Percentiles rank a stretch among this genome's conserved stretches.
These are phyloP conservation scores for Cuniculus paca DNA, from an alignment of 2,797 vertebrate genomes.

Conservation along the genomic window DNA sequence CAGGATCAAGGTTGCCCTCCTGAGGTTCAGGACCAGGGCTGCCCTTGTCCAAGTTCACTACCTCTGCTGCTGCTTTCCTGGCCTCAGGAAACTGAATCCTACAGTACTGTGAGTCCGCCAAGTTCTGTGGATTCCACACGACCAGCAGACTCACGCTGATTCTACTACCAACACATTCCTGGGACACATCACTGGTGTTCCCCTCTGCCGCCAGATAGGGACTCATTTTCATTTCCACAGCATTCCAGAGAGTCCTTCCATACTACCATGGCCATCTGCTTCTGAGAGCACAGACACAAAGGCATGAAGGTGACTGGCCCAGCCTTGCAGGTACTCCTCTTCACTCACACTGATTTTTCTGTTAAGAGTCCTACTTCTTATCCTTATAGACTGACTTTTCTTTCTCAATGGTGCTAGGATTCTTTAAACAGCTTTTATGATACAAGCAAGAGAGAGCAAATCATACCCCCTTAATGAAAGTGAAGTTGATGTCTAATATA, in stretches of 20 bases:
- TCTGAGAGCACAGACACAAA: neutral
- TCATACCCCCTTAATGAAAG: neutral
- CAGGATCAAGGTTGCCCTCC: neutral
- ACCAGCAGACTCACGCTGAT: neutral
- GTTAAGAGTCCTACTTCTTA: neutral
- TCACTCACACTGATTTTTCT: neutral
- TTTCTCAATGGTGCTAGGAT: neutral
- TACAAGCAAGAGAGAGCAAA: neutral
- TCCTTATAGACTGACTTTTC: neutral
- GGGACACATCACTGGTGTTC: neutral
- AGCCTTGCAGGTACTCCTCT: neutral
- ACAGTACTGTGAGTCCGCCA: neutral
- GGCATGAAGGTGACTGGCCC: neutral
- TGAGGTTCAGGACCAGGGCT: neutral
- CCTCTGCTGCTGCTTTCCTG: neutral
- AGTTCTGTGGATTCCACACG: neutral
- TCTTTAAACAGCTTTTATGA: neutral
- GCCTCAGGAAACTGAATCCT: neutral
- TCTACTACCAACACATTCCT: neutral
- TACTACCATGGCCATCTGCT: neutral
- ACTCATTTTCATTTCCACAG: neutral
- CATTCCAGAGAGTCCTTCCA: neutral
- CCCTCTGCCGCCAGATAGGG: neutral
- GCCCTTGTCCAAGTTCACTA: fast-evolving
- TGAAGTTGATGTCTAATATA: neutral